Base-by-base conservation (phyloP, 1,140 invertebrate species). In the Brachionus manjavacas region DNA sequence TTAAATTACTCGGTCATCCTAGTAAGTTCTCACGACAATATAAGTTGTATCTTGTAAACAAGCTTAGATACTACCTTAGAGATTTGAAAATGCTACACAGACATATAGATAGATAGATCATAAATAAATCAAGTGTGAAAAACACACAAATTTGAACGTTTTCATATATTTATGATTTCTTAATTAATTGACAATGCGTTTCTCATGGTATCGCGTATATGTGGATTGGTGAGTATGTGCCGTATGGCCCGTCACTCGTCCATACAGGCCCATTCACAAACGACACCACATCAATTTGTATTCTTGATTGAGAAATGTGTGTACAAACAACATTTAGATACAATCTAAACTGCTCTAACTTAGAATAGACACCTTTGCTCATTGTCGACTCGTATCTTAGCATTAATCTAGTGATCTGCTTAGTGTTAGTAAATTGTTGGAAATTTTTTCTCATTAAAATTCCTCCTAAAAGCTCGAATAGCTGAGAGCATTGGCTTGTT, bases 81-180 rank as follows among this genome's bases (percentile, higher is more conserved):
- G 41, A 76, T 23, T 41, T 41, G n/a, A 35, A 72, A 41, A 72
- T 39, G 12, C 7, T 39, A 72, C 8, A 76, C 25, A 76, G 4
- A 7, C 31, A 35, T 6, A 35, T 8, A 76, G 72, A 76, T 23
- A 76, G 41, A 76, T 76, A 23, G 8, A 25, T 49, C 16, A 76
- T 49, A 25, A 76, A 76, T 76, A 76, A 76, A 76, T 76, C 72
- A 76, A 76, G 72, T 76, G 72, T 76, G 72, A 76, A 76, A 76
- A 49, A 76, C 72, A 76, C 35, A 72, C 35, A 72, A 39, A 72
- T 72, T 16, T 72, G 39, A 68, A 68, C 70, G 43, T 74, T 74
- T 74, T 49, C 20, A 20, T 46, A n/a, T 49, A 28, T 46, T 46
- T 76, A 49, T 49, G 20, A 9, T 12, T 28, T 43, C 39, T 49